Evolutionary conservation across 1,140 invertebrate species (phyloP), one percentile per base, ranked within the genome.

Genomic region (Euschistus heros): DNA sequence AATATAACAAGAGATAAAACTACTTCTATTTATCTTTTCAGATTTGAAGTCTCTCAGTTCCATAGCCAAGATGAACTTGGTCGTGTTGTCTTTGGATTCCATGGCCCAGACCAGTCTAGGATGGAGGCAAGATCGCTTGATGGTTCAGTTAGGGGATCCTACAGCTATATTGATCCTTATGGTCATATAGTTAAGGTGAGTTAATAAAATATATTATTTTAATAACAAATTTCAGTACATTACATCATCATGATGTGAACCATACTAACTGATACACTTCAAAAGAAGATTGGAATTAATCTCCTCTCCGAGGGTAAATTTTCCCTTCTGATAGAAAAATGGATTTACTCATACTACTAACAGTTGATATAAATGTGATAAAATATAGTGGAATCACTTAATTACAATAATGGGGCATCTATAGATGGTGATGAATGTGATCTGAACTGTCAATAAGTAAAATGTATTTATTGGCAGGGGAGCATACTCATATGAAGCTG

Each of bases 91-190:
- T 72, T 69, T 60, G 71, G 71, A 6, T 72, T 70, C 52, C 68
- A 71, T 42, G 68, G 66, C 3, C 68, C 68, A 4, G 63, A 69
- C 46, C 70, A 75, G 65, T 66, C 69, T 7, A 68, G 72, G 30
- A 69, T 74, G 46, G 74, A 75, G 61, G 63, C 72, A 14, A 61
- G 74, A 2, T 63, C 69, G 37, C 52, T 57, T 26, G 76, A 77
- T 64, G 75, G 75, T n/a, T 69, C 68, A 18, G 74, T 76, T 1
- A 52, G 69, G 60, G 76, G 76, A 18, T 71, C 73, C 26, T 77
- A 77, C 65, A 72, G 72, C 52, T 77, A 77, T 68, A 65, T 70
- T 15, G 72, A 76, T 65, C 72, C 75, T 0, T 65, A 69, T 20
- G 76, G 75, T 0, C 70, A 73, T 54, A 62, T 69, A 3, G 71